Base-by-base conservation (phyloP, 2,113 vertebrate species). In the Progne subis region DNA sequence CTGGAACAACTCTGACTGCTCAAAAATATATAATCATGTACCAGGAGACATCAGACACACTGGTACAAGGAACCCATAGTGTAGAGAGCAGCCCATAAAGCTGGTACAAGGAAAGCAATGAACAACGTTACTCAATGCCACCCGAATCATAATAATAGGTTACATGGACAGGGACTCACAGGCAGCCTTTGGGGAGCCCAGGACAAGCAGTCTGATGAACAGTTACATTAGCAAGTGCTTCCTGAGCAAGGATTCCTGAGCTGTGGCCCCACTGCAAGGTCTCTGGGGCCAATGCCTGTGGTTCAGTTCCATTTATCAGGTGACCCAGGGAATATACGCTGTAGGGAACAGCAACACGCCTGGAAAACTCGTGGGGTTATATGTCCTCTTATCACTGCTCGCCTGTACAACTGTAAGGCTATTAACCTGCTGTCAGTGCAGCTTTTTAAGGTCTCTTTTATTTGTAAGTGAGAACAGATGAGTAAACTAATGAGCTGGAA, bases 391-490 rank as follows among this genome's bases (percentile, higher is more conserved):
- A 39, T 70, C 23, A 11, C 5, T 74, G 23, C 44, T 75, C 85
- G 63, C 20, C 39, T 82, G 72, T 82, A 61, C 26, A 57, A 24
- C 43, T 76, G n/a, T n/a, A 71, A 89, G 43, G 25, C 21, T 79
- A 9, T 84, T 80, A 77, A 76, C 57, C 53, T 43, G 28, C 57
- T 64, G 41, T 67, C 43, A 90, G 8, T 50, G 37, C 32, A 82
- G 11, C 9, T 17, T 61, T 59, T 41, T 50, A 76, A 53, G 6
- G 3, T 87, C 23, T 70, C 18, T 53, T 83, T 56, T 28, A 21
- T 79, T 65, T 82, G 49, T 57, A 84, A 95, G 74, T 72, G 53
- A 82, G 90, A 95, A 68, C 55, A 95, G 91, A 65, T 72, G 67
- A 69, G 32, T 64, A 77, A 94, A 71, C 24, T 55, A 11, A 78